phyloP scores from a whole-genome alignment of 2,113 vertebrate species.

The Sphyrna mokarran region DNA sequence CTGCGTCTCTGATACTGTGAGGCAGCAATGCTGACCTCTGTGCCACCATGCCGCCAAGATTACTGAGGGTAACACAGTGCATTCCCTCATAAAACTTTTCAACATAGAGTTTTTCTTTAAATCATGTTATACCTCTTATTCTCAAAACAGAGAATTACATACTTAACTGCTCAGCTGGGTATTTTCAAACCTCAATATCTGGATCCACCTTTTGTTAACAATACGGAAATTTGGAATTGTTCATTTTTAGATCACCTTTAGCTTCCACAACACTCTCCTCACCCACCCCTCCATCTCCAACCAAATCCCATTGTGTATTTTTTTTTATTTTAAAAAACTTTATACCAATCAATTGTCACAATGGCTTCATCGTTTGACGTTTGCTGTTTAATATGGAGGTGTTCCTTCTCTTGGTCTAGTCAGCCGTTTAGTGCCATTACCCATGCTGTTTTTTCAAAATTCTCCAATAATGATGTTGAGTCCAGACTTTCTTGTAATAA shows the following conservation, averaged over 20 bases:
- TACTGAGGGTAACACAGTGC: not conserved
- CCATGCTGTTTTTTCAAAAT: not conserved
- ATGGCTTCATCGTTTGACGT: not conserved
- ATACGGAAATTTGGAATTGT: not conserved
- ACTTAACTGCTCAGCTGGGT: not conserved
- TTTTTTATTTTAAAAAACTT: not conserved
- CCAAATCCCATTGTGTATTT: not conserved
- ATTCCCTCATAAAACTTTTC: not conserved
- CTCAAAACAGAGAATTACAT: not conserved
- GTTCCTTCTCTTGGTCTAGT: not conserved
- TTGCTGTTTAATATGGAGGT: not conserved
- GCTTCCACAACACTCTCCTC: not conserved
- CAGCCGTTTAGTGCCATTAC: not conserved
- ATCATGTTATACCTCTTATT: not conserved
- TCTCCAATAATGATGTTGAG: not conserved
- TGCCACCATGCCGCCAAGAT: too few relatives aligned
- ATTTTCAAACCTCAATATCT: not conserved
- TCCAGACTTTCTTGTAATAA: too few relatives aligned
- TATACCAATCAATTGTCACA: not conserved
- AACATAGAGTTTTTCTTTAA: not conserved
- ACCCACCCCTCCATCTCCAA: not conserved
- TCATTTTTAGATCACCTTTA: not conserved
- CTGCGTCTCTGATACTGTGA: too few relatives aligned
- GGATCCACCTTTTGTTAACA: not conserved
- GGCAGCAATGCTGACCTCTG: too few relatives aligned